Evolutionary conservation across 2,113 vertebrate species (phyloP).

Genomic region (Odocoileus virginianus): DNA sequence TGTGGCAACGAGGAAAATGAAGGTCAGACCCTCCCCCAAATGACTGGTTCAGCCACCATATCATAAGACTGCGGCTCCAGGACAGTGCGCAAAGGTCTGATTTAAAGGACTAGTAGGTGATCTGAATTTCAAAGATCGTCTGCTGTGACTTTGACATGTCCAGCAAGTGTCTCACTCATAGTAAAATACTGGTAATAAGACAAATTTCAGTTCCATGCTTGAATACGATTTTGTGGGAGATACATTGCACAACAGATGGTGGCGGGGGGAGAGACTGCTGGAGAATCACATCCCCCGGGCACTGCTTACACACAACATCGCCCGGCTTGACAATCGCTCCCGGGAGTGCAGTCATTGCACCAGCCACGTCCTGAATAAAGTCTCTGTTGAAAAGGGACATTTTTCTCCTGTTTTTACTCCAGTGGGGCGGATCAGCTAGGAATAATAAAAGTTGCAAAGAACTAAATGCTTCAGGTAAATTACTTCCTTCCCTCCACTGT

Average conservation of each 20-base stretch:
- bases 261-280: background rate
- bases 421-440: constrained; percentile 35
- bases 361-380: constrained; percentile 10
- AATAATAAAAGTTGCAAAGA: constrained; percentile 52
- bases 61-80: background rate
- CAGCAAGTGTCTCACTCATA: constrained; percentile 10
- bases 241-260: background rate
- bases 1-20: accelerated
- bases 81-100: background rate
- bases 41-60: background rate
- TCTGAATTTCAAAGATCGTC: background rate
- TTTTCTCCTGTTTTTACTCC: constrained; percentile 8
- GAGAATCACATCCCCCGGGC: background rate
- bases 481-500: constrained; percentile 43
- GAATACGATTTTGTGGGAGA: constrained; percentile 19
- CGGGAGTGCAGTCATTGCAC: background rate
- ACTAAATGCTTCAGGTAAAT: constrained; percentile 67
- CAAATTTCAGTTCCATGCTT: constrained; percentile 49
- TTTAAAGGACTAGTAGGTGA: background rate
- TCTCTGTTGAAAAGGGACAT: background rate
- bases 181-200: constrained; percentile 10
- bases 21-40: background rate
- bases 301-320: background rate
- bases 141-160: background rate
- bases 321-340: background rate